phyloP scores from a whole-genome alignment of 2,797 vertebrate genomes.

The Sebastes vulpes region DNA sequence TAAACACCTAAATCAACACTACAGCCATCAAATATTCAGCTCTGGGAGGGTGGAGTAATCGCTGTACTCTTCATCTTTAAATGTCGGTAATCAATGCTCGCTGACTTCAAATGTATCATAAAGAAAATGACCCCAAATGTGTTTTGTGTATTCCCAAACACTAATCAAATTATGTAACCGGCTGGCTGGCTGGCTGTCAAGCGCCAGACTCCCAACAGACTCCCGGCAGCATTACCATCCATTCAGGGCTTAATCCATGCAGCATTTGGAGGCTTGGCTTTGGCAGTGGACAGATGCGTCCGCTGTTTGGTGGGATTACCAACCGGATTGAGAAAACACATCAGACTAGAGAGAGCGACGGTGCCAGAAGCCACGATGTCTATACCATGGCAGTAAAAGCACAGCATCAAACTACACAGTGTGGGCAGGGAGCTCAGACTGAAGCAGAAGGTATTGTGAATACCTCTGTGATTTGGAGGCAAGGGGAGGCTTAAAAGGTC shows the following conservation, averaged over 20 bases:
- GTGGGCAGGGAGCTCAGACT: neutral
- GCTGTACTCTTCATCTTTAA: slow-evolving; percentile 13
- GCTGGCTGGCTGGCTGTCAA: slow-evolving; percentile 56
- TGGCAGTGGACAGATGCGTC: slow-evolving; percentile 71
- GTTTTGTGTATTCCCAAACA: slow-evolving; percentile 57
- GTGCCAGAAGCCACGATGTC: slow-evolving; percentile 47
- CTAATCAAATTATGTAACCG: slow-evolving; percentile 75
- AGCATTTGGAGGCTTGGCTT: slow-evolving; percentile 74
- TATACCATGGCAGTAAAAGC: slow-evolving; percentile 26
- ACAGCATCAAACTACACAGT: slow-evolving; percentile 2
- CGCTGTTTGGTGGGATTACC: slow-evolving; percentile 77
- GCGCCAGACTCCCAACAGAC: slow-evolving; percentile 62
- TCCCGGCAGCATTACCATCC: slow-evolving; percentile 63
- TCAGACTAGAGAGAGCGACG: slow-evolving; percentile 40
- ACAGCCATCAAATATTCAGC: neutral
- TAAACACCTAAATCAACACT: neutral
- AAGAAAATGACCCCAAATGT: slow-evolving; percentile 52
- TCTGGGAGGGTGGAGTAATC: neutral
- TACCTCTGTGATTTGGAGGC: neutral
- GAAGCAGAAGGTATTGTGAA: slow-evolving; percentile 3
- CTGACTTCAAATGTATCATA: slow-evolving; percentile 38
- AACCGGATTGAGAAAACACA: slow-evolving; percentile 76
- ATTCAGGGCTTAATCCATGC: slow-evolving; percentile 75
- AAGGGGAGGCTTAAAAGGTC: neutral
- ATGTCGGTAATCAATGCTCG: slow-evolving; percentile 24